phyloP scores from a whole-genome alignment of 1,140 invertebrate species.

The Archivesica marissinica region DNA sequence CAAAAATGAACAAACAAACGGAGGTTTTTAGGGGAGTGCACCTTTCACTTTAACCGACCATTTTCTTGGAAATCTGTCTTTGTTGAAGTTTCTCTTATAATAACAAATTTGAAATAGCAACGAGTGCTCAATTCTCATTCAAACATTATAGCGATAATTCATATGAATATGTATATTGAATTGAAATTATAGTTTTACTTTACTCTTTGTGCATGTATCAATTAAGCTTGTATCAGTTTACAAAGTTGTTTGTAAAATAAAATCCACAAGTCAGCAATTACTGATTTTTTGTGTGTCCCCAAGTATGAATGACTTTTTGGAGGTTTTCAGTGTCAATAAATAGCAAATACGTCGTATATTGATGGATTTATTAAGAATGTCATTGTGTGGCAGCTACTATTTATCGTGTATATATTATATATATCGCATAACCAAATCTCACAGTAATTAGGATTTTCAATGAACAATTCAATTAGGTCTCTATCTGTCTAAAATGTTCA shows the following conservation, averaged over 20 bases:
- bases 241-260: neutral
- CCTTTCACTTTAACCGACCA: too few relatives aligned
- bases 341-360: neutral
- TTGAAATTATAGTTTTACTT: neutral
- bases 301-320: neutral
- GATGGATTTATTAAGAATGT: neutral
- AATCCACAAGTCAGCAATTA: neutral
- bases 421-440: neutral
- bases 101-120: too few relatives aligned
- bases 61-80: too few relatives aligned
- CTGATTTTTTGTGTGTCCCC: neutral
- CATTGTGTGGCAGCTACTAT: neutral
- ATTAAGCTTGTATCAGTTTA: slow-evolving; percentile 6
- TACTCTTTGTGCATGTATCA: neutral
- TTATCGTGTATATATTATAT: neutral
- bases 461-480: slow-evolving; percentile 23
- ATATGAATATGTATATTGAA: neutral
- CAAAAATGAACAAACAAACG: too few relatives aligned
- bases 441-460: slow-evolving; percentile 18
- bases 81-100: too few relatives aligned
- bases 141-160: too few relatives aligned
- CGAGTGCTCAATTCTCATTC: too few relatives aligned
- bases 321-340: neutral
- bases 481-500: slow-evolving; percentile 1
- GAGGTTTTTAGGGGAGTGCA: too few relatives aligned